Evolutionary conservation across 1,140 invertebrate species (phyloP), one percentile per base, ranked within the genome.

Genomic region (Camponotus vicinus): DNA sequence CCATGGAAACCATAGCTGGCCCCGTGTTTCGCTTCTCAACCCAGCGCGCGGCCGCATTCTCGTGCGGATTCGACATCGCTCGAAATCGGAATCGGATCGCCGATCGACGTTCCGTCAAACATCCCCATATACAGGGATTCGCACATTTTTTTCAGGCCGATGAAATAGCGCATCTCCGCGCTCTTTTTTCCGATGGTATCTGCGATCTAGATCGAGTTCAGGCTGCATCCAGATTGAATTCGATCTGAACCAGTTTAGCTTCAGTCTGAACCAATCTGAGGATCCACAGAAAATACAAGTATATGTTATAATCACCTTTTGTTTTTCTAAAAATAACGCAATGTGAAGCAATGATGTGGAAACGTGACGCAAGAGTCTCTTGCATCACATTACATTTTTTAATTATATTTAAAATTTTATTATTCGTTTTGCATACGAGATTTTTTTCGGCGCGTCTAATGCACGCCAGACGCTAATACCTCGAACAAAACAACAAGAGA

Each of bases 1-100:
- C 86, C 80, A 87, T 87, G 86, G 86, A 59, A 85, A 87, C 86
- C 80, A 77, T 86, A 70, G 85, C 45, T 67, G 75, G 75, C 64
- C 84, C 69, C 69, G 69, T 73, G 69, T 83, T 83, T 83, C 79
- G 79, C 79, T 73, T 73, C 69, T 83, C 79, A 73, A 83, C 79
- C 55, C 55, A 40, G 67, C 55, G 64, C 63, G 45, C 64, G 79
- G 69, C 55, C 55, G 69, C 69, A 83, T 83, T 73, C 79, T 61
- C 79, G 55, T 57, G 61, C 69, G 67, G 69, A 83, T 61, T 83
- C 69, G 40, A 73, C 79, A 32, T 61, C 34, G 63, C 63, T 80
- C 40, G 79, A 52, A 52, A 82, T 82, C 79, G 67, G 69, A 73
- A 83, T 55, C 69, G 69, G 67, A 83, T 83, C 79, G 55, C 67